phyloP scores from a whole-genome alignment of 2,113 vertebrate genomes.

The Pteronura brasiliensis region DNA sequence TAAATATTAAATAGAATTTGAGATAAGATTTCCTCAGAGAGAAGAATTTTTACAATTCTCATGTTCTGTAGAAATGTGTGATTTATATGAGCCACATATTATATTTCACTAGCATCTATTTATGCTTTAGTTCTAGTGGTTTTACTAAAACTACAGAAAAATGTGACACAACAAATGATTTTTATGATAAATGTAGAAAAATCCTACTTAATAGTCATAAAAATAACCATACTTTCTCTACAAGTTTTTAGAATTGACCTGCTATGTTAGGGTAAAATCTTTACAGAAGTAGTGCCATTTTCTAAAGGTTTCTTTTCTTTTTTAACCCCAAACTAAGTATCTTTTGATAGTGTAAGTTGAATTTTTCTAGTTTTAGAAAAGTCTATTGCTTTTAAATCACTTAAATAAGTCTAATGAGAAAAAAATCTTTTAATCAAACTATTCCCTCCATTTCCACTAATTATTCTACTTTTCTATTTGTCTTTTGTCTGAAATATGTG shows the following conservation, averaged over 20 bases:
- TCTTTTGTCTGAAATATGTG: background rate
- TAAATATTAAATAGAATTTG: background rate
- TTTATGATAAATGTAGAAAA: constrained; percentile 13
- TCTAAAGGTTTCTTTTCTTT: background rate
- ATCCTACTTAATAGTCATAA: background rate
- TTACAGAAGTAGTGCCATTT: background rate
- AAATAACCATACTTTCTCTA: background rate
- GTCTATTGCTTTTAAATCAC: background rate
- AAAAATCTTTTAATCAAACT: background rate
- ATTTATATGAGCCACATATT: background rate
- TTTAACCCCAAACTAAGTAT: background rate
- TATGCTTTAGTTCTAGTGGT: background rate
- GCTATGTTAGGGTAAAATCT: background rate
- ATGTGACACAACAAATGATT: background rate
- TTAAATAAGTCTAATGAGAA: constrained; percentile 18
- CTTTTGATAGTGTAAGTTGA: background rate
- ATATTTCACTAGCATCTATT: background rate
- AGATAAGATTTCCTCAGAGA: background rate
- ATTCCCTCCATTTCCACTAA: background rate
- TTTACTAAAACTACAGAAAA: background rate
- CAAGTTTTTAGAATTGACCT: background rate
- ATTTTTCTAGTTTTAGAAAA: constrained; percentile 27
- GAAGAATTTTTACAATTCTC: background rate
- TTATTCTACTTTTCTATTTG: background rate
- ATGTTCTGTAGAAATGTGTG: background rate